Percentiles rank a stretch among this genome's conserved stretches.
These are phyloP conservation scores for Pollimyrus isidori DNA, from an alignment of 2,113 vertebrate genomes.

Conservation along the genomic window DNA sequence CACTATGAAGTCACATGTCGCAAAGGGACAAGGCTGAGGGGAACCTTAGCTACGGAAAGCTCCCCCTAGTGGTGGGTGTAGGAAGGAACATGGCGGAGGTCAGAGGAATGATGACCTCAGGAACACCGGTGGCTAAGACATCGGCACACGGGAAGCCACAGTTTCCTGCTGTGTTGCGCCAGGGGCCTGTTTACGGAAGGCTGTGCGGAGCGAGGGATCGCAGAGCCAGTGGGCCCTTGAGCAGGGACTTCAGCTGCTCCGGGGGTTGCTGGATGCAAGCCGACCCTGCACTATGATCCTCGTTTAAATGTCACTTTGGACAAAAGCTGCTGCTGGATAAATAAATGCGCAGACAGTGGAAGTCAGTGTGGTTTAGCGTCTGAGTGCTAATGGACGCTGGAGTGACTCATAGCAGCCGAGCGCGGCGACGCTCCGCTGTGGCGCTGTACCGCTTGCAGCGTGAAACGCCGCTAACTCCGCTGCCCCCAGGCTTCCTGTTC, in stretches of 20 bases:
- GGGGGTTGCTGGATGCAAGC: not conserved
- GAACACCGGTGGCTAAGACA: not conserved
- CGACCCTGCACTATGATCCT: not conserved
- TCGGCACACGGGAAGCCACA: not conserved
- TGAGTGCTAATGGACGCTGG: not conserved
- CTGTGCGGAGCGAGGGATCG: not conserved
- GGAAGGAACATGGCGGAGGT: not conserved
- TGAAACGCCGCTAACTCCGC: not conserved
- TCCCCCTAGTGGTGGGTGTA: not conserved
- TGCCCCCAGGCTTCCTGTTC: not conserved
- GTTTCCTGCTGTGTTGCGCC: not conserved
- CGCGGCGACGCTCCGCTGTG: not conserved
- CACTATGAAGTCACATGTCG: not conserved
- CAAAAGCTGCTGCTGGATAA: not conserved
- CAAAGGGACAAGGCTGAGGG: not conserved
- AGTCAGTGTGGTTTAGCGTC: not conserved
- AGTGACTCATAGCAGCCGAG: not conserved
- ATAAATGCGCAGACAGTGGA: not conserved
- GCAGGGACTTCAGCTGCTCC: not conserved
- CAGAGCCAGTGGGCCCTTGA: not conserved
- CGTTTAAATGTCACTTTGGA: not conserved
- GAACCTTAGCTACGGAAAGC: not conserved
- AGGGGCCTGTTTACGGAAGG: not conserved
- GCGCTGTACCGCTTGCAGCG: not conserved
- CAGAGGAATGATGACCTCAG: not conserved